These are phyloP conservation scores for Mohoua ochrocephala DNA, from an alignment of 2,113 vertebrate genomes.

Conservation along the genomic window DNA sequence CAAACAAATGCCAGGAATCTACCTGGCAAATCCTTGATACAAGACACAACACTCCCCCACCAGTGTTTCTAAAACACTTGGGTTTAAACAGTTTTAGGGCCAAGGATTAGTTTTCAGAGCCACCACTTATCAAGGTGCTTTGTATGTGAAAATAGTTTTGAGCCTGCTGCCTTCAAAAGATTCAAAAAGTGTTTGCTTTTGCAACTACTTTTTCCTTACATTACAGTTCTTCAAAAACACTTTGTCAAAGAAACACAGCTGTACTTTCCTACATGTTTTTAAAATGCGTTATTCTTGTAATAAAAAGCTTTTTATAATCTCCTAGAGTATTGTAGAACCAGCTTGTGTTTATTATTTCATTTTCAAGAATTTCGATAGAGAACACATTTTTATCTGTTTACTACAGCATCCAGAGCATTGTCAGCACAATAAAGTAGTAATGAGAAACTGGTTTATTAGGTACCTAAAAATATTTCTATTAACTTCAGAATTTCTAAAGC, in stretches of 20 bases:
- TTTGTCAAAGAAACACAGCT: background rate
- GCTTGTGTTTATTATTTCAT: background rate
- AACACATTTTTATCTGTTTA: background rate
- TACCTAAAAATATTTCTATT: background rate
- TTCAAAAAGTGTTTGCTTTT: background rate
- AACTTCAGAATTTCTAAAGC: background rate
- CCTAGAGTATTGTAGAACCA: background rate
- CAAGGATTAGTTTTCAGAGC: background rate
- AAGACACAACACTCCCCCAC: background rate
- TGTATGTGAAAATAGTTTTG: background rate
- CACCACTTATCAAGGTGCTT: background rate
- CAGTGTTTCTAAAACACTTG: background rate
- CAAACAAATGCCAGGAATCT: background rate
- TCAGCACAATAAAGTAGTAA: background rate
- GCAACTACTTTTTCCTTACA: background rate
- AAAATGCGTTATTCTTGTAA: background rate
- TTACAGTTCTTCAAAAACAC: background rate
- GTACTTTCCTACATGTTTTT: background rate
- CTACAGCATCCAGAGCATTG: background rate
- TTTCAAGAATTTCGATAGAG: background rate
- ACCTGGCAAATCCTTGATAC: background rate
- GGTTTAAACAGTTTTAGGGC: background rate
- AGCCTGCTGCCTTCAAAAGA: background rate
- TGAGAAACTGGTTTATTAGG: background rate
- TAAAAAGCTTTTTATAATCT: background rate